phyloP scores from a whole-genome alignment of 2,888 invertebrate species.

The Achlya flavicornis region DNA sequence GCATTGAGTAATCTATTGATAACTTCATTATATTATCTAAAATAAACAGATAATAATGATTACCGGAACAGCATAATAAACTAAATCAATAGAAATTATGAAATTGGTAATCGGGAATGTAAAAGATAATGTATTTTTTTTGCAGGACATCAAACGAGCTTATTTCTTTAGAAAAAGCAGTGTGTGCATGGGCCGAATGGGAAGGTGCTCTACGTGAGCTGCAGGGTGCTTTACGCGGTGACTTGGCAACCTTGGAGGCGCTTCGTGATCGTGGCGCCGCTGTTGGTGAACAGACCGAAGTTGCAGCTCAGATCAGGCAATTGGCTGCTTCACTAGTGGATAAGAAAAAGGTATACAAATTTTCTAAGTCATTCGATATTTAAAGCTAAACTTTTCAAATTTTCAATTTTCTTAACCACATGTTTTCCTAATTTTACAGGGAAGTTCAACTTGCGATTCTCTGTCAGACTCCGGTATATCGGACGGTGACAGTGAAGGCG shows the following conservation, averaged over 20 bases:
- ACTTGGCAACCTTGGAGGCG: conserved; percentile 77
- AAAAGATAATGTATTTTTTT: conserved; percentile 23
- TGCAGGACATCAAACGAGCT: conserved; percentile 89
- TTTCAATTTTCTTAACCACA: neutral
- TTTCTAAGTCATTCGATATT: too few relatives aligned
- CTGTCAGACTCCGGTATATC: conserved; percentile 91
- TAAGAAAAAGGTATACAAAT: conserved; percentile 69
- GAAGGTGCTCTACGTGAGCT: conserved; percentile 90
- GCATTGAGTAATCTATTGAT: neutral
- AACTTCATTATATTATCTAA: neutral
- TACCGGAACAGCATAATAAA: neutral
- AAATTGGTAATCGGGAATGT: neutral
- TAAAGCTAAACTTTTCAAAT: too few relatives aligned
- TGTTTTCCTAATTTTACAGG: conserved; percentile 42
- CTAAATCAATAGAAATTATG: neutral
- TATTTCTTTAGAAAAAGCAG: conserved; percentile 87
- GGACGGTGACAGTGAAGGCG: conserved; percentile 87
- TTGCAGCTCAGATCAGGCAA: conserved; percentile 84
- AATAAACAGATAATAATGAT: neutral
- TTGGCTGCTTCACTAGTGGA: conserved; percentile 84
- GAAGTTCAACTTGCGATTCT: conserved; percentile 85
- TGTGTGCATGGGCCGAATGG: conserved; percentile 90
- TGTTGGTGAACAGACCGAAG: conserved; percentile 81
- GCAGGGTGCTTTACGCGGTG: conserved; percentile 89
- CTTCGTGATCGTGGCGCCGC: conserved; percentile 84